Percentiles rank a stretch among this genome's conserved stretches.
Conservation (phyloP, 2,113 vertebrate genomes). For the Sinosuthora webbiana region DNA sequence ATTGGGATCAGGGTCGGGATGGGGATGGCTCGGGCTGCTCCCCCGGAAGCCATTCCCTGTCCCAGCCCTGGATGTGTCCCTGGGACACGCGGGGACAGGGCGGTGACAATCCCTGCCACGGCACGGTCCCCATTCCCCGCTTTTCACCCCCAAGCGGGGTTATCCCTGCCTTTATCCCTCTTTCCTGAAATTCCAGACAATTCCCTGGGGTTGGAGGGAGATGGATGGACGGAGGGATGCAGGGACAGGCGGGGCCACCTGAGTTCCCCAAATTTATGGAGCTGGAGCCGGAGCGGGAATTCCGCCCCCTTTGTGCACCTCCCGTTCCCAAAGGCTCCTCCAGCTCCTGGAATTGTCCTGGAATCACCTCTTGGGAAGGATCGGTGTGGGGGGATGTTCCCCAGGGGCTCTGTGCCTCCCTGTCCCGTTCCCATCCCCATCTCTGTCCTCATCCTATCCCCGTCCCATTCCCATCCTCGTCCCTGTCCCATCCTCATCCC, state of each 20-base stretch:
- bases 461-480: no score
- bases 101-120: not conserved
- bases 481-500: no score
- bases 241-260: not conserved
- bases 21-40: not conserved
- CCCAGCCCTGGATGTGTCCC: no score
- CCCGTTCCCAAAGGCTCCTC: not conserved
- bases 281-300: not conserved
- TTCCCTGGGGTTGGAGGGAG: not conserved
- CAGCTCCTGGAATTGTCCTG: not conserved
- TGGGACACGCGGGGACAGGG: not conserved
- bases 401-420: not conserved
- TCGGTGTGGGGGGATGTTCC: not conserved
- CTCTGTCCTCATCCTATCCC: no score
- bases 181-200: not conserved
- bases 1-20: no score
- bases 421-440: fast-evolving
- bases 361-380: not conserved
- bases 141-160: not conserved
- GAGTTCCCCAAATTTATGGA: not conserved
- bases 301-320: not conserved
- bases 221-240: not conserved
- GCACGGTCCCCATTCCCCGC: not conserved
- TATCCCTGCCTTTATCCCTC: not conserved
- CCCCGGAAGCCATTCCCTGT: not conserved